These are phyloP conservation scores for Diploscapter pachys DNA, from an alignment of 1,140 invertebrate genomes.

Conservation along the genomic window DNA sequence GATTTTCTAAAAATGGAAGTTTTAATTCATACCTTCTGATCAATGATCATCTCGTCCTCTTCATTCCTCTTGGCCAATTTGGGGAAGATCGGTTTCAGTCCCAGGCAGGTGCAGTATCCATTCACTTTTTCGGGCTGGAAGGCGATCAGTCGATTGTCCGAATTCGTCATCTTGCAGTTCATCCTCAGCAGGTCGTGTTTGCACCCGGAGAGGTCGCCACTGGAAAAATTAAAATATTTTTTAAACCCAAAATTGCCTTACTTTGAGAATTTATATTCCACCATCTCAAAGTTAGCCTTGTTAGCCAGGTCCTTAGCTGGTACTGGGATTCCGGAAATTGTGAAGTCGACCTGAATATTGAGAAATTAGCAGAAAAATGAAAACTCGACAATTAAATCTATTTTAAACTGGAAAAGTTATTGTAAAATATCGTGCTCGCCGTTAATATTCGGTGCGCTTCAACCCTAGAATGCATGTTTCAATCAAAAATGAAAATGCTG, in stretches of 20 bases:
- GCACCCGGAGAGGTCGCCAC: too few species aligned
- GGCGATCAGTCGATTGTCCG: constrained; percentile 5
- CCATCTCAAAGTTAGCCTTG: constrained; percentile 12
- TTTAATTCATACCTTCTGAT: background rate
- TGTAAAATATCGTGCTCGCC: constrained; percentile 5
- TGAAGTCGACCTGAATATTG: background rate
- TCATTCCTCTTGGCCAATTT: background rate
- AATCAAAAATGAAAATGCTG: background rate
- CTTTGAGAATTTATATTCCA: background rate
- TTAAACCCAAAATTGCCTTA: too few species aligned
- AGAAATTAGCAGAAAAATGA: background rate
- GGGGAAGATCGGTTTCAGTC: background rate
- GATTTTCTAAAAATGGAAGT: background rate
- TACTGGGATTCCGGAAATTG: background rate
- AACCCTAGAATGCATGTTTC: background rate
- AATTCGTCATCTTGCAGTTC: constrained; percentile 1
- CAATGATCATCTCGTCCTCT: background rate
- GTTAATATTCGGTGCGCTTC: constrained; percentile 6
- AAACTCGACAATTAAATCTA: too few species aligned
- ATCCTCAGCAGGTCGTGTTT: background rate
- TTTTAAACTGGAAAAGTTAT: background rate
- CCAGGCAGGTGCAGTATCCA: background rate
- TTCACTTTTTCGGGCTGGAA: background rate
- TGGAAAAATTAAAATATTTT: too few species aligned
- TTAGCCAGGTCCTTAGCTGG: constrained; percentile 6